Evolutionary conservation across 2,113 vertebrate species (phyloP).

Genomic region (Scortum barcoo): DNA sequence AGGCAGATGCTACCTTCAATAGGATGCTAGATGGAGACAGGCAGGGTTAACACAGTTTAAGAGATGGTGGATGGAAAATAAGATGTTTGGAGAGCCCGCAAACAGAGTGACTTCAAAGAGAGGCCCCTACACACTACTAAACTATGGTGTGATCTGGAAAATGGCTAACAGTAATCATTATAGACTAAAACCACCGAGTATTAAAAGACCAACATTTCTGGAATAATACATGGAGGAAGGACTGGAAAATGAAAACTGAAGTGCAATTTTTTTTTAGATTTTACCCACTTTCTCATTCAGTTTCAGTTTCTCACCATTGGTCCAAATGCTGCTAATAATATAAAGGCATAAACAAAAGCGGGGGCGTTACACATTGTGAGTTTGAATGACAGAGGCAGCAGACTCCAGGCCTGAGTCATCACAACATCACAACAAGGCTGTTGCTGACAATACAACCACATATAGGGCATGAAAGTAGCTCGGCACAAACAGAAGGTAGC

Average conservation of each 20-base stretch:
- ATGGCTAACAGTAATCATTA: background rate
- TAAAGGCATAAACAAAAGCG: conserved; percentile 9
- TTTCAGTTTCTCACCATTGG: background rate
- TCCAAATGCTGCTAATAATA: background rate
- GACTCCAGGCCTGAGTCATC: conserved; percentile 42
- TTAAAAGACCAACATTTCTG: background rate
- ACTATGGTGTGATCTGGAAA: background rate
- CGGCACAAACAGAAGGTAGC: background rate
- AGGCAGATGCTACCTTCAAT: conserved; percentile 21
- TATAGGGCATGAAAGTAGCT: conserved; percentile 1
- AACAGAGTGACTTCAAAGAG: conserved; percentile 46
- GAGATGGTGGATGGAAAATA: conserved; percentile 19
- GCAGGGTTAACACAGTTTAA: conserved; percentile 28
- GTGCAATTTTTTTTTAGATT: too few relatives aligned
- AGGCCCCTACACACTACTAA: background rate
- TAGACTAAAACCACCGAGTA: too few relatives aligned
- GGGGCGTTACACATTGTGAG: background rate
- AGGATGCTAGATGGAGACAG: conserved; percentile 45
- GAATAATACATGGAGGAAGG: too few relatives aligned
- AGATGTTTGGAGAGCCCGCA: conserved; percentile 12
- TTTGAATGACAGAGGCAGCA: background rate
- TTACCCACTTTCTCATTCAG: background rate
- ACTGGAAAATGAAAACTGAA: too few relatives aligned
- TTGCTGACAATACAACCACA: conserved; percentile 31
- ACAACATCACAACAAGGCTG: conserved; percentile 14